Evolutionary conservation across 1,140 invertebrate species (phyloP).

Genomic region (Drosophila truncata): DNA sequence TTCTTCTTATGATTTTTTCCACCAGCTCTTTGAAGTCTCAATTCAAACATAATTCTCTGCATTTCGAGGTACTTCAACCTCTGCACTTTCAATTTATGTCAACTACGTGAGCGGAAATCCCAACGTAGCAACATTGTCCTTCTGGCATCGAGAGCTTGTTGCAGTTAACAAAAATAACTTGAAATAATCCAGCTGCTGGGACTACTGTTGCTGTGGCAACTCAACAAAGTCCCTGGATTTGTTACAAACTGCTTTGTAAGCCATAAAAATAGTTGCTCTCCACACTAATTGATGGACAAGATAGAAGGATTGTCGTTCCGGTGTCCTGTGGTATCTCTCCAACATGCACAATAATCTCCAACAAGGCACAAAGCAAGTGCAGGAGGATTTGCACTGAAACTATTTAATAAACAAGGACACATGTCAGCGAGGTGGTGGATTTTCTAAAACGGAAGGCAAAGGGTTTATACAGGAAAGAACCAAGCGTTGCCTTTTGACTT

Average conservation of each 20-base stretch:
- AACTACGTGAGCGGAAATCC: slow-evolving; percentile 44
- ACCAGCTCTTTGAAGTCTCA: neutral
- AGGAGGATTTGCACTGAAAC: slow-evolving; percentile 36
- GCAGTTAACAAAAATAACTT: slow-evolving; percentile 42
- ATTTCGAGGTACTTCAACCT: slow-evolving; percentile 16
- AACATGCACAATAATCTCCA: slow-evolving; percentile 32
- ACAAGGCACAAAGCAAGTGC: slow-evolving; percentile 36
- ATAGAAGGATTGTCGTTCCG: slow-evolving; percentile 39
- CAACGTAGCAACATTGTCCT: slow-evolving; percentile 17
- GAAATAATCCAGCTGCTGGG: slow-evolving; percentile 24
- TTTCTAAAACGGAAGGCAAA: neutral
- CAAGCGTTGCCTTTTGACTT: slow-evolving; percentile 21
- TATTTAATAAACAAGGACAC: slow-evolving; percentile 46
- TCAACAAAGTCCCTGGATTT: slow-evolving; percentile 44
- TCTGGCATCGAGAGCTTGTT: neutral
- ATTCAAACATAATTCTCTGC: neutral
- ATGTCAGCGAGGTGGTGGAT: slow-evolving; percentile 13
- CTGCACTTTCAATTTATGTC: slow-evolving; percentile 46
- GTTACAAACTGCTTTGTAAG: slow-evolving; percentile 42
- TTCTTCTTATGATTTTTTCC: neutral
- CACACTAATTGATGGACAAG: slow-evolving; percentile 49
- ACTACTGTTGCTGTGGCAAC: slow-evolving; percentile 31
- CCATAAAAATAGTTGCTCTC: slow-evolving; percentile 48
- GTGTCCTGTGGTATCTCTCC: slow-evolving; percentile 11
- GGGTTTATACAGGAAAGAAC: neutral